Evolutionary conservation across 2,888 invertebrate species (phyloP).

Genomic region (Cinara cedri): DNA sequence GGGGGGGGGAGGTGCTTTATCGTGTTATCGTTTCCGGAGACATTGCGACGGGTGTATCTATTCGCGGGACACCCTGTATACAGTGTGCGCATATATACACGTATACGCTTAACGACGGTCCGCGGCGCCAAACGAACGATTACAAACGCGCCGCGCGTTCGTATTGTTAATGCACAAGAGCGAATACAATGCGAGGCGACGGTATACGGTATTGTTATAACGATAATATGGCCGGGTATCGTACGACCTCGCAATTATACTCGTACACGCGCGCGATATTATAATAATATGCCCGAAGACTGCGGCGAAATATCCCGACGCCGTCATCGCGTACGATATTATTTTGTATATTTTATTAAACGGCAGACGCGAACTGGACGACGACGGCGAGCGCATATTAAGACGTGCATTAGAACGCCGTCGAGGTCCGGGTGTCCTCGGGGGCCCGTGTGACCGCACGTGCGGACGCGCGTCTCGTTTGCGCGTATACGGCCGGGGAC

Average conservation of each 20-base stretch:
- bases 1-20: no score
- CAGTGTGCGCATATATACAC: neutral
- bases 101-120: neutral
- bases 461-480: neutral
- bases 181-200: no score
- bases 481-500: neutral
- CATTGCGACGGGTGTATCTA: no score
- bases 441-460: neutral
- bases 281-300: neutral
- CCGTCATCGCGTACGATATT: neutral
- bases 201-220: no score
- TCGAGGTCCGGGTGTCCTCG: neutral
- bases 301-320: slow-evolving; percentile 3
- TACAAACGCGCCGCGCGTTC: neutral
- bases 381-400: slow-evolving; percentile 10
- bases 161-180: neutral
- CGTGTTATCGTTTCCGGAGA: no score
- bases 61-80: neutral
- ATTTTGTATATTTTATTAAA: neutral
- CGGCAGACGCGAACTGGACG: neutral
- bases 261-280: neutral
- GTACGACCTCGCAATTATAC: neutral
- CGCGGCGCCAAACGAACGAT: slow-evolving; percentile 42
- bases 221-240: no score
- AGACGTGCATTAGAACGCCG: no score